phyloP scores from a whole-genome alignment of 2,888 invertebrate genomes.

The Heliconius ethilla region DNA sequence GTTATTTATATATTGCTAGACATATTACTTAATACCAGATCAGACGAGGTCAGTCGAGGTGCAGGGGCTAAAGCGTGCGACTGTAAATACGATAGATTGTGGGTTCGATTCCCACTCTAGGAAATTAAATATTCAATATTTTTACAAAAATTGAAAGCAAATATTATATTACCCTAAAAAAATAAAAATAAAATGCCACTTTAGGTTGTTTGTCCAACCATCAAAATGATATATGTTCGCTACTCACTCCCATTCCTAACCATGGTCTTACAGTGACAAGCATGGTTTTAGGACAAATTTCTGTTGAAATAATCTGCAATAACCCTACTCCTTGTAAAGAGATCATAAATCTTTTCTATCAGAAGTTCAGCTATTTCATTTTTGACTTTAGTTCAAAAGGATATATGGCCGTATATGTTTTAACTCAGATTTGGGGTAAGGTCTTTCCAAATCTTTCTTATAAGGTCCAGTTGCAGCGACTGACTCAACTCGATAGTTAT shows the following conservation, averaged over 20 bases:
- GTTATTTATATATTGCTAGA: conserved; percentile 29
- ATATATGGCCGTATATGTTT: not conserved
- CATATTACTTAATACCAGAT: not conserved
- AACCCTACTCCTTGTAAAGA: conserved; percentile 43
- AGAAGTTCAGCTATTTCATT: not conserved
- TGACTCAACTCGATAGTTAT: too few relatives aligned
- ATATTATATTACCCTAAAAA: not conserved
- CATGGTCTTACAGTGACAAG: conserved; percentile 29
- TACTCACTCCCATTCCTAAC: conserved; percentile 18
- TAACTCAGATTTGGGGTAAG: not conserved
- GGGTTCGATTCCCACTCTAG: too few relatives aligned
- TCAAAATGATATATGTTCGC: conserved; percentile 37
- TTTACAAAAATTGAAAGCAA: not conserved
- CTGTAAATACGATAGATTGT: too few relatives aligned
- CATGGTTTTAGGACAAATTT: conserved; percentile 39
- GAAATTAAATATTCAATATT: too few relatives aligned
- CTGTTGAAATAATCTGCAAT: conserved; percentile 42
- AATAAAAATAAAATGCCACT: conserved; percentile 1
- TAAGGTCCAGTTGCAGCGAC: too few relatives aligned
- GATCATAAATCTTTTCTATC: conserved; percentile 47
- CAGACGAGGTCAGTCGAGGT: too few relatives aligned
- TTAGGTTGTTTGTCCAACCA: conserved; percentile 28
- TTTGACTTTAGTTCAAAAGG: not conserved
- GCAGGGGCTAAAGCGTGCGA: too few relatives aligned
- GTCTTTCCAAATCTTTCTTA: not conserved